Base-by-base conservation (phyloP, 2,888 invertebrate species). In the Nezara viridula region DNA sequence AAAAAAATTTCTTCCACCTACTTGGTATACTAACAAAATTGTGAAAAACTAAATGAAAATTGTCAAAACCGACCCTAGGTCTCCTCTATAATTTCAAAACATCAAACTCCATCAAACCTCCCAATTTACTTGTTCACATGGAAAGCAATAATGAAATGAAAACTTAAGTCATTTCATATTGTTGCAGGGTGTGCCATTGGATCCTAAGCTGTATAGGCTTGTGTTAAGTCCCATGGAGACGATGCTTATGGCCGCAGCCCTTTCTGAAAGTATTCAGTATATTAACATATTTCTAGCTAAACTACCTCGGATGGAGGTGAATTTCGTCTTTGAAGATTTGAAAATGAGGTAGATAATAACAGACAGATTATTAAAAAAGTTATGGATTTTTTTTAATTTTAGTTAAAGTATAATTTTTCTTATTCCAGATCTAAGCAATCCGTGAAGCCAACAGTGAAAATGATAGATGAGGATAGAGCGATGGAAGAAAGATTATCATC, bases 171-270 rank as follows among this genome's bases (percentile, higher is more conserved):
- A 16, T 60, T 16, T 0, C 16, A 32, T 32, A 0, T 60, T 60
- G 16, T 73, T 73, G 19, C 66, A 73, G 66, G 66, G 10, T 19
- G 5, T 19, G 7, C 66, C 66, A 10, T 19, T 73, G 2, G 44
- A 81, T 12, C 81, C 81, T 24, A 81, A 44, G n/a, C n/a, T 81
- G 4, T 47, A 81, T 24, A 81, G 81, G 44, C n/a, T 81, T n/a
- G 81, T 81, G 0, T n/a, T 81, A 37, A 81, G 81, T 16, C 81
- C 81, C 21, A 40, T 81, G 44, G 81, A 81, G 44, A 81, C 81
- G 7, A 81, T 81, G 81, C 81, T 81, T 10, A 44, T 44, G 3
- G 44, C 44, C 37, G 81, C 81, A 47, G 81, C 14, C 10, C 44
- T 81, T 16, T 24, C 44, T 14, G 81, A 81, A 81, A n/a, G n/a